Base-by-base conservation (phyloP, 2,797 vertebrate species). In the Hypotaenidia philippensis region DNA sequence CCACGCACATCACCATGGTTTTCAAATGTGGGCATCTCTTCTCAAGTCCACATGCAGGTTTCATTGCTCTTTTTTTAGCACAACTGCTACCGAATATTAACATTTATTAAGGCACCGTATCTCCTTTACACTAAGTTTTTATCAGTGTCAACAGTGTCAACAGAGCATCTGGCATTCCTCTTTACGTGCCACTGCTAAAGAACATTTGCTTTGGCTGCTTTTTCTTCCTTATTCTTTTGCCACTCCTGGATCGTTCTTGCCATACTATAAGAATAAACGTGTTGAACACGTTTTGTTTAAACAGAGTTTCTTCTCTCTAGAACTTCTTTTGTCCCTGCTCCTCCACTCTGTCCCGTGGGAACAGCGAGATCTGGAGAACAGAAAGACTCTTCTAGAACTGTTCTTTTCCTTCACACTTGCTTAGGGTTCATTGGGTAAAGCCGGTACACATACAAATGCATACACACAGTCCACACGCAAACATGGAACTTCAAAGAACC, bases 141-240 rank as follows among this genome's bases (percentile, higher is more conserved):
- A 56, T 86, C 87, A 80, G 84, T 52, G 64, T 80, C 70, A 88
- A 31, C 56, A 74, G 60, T 52, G 64, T 80, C 70, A 88, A 31
- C 56, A 74, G 60, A 70, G 79, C 3, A 38, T 70, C 75, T 85
- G 72, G 81, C 83, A 89, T 83, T 92, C 81, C 88, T 83, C 56
- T 84, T 87, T 90, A 72, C 11, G 6, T 77, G 75, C 90, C 77
- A 78, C 72, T 59, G 71, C 78, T 59, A 91, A 85, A 78, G 52
- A 76, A 63, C 81, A 49, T 59, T 81, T 90, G 78, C 76, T 89
- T 82, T 87, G 75, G 47, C 82, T 56, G 64, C 59, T 49, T 87
- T 75, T 89, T 81, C 77, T 87, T 93, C 94, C 78, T 91, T 82
- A 76, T 49, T 87, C 78, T 80, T 93, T 90, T 61, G 74, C 81